phyloP scores from a whole-genome alignment of 1,140 invertebrate species.

The Anastrepha ludens region DNA sequence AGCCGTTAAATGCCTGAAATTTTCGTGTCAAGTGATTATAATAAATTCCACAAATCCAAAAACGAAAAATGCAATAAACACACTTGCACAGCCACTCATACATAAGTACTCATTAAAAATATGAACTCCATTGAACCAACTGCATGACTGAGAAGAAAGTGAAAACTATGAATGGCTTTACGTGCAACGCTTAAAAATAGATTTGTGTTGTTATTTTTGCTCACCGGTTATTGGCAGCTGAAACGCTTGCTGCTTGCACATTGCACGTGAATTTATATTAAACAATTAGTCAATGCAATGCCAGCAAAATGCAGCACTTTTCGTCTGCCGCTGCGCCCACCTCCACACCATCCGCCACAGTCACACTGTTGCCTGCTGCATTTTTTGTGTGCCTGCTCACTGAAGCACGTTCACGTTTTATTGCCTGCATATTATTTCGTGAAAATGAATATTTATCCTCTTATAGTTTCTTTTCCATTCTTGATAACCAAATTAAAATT shows the following conservation, averaged over 20 bases:
- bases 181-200: neutral
- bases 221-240: neutral
- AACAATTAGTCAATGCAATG: neutral
- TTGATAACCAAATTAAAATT: conserved; percentile 10
- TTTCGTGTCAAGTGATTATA: neutral
- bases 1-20: neutral
- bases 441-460: neutral
- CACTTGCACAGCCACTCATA: neutral
- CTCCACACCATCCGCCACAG: no score
- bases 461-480: neutral
- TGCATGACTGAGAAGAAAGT: conserved; percentile 36
- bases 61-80: no score
- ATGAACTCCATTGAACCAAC: neutral
- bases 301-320: neutral
- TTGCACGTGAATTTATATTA: neutral
- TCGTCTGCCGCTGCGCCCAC: neutral
- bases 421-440: neutral
- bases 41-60: neutral
- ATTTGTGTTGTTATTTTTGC: neutral
- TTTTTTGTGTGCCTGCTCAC: neutral
- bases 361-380: neutral
- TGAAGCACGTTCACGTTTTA: neutral
- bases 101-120: neutral
- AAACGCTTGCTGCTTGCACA: neutral
- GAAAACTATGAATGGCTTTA: conserved; percentile 14